These are phyloP conservation scores for Lochmaea crataegi DNA, from an alignment of 2,888 invertebrate species.

Conservation along the genomic window DNA sequence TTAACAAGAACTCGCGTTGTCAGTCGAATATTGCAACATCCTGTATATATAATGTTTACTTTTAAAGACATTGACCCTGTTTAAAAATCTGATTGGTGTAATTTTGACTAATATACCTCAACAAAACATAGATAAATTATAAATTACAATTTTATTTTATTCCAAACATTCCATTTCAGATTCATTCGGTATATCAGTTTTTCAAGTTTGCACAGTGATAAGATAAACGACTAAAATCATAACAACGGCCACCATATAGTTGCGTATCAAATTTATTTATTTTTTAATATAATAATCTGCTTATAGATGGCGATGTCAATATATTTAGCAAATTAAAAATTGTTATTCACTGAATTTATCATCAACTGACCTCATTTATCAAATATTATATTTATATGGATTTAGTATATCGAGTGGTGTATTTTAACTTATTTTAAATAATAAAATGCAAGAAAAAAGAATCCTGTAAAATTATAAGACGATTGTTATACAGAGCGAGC, in stretches of 20 bases:
- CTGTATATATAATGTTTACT: constrained; percentile 14
- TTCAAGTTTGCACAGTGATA: constrained; percentile 10
- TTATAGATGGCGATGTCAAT: constrained; percentile 3
- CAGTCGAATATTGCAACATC: too few species aligned
- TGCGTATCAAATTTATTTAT: background rate
- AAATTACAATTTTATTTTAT: constrained; percentile 5
- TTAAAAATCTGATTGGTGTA: constrained; percentile 18
- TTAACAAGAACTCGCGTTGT: too few species aligned
- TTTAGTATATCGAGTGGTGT: background rate
- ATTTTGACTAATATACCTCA: background rate
- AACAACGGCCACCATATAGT: background rate
- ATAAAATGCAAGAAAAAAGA: background rate
- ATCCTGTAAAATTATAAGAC: background rate
- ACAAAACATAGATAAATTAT: background rate
- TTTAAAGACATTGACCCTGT: constrained; percentile 26
- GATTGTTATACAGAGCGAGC: background rate
- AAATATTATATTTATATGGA: background rate
- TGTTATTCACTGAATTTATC: background rate
- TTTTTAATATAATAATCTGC: background rate
- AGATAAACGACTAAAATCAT: constrained; percentile 1
- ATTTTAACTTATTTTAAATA: background rate
- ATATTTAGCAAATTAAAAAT: background rate
- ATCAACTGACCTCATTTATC: constrained; percentile 16
- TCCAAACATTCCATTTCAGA: background rate
- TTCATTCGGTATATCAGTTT: background rate